Evolutionary conservation across 1,140 invertebrate species (phyloP).

Genomic region (Drosophila nigrodunni): DNA sequence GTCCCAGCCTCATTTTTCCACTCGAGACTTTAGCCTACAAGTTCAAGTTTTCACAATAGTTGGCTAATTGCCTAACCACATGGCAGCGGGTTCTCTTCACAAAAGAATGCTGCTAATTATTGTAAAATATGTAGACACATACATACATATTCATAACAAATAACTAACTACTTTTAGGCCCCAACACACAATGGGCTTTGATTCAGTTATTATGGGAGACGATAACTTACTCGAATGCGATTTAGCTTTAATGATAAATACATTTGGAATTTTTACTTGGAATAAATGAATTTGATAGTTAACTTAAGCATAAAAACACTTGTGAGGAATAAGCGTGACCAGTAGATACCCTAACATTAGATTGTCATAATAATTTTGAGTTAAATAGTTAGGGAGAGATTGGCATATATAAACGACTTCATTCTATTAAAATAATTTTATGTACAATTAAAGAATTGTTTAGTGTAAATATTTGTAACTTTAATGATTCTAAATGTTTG

Average conservation of each 20-base stretch:
- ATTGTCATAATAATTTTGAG: no score
- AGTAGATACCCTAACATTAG: neutral
- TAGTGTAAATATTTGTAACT: no score
- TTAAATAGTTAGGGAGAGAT: no score
- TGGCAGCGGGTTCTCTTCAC: neutral
- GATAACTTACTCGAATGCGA: neutral
- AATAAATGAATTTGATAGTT: neutral
- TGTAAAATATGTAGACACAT: neutral
- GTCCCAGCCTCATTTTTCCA: neutral
- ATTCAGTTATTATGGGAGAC: slow-evolving; percentile 9
- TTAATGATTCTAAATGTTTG: no score
- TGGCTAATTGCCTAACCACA: slow-evolving; percentile 36
- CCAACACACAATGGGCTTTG: slow-evolving; percentile 2
- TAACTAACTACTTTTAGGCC: neutral
- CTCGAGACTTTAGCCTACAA: neutral
- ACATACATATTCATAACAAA: slow-evolving; percentile 2
- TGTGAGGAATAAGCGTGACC: neutral
- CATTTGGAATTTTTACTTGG: neutral
- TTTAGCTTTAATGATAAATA: neutral
- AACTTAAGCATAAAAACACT: neutral
- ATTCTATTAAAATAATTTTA: no score
- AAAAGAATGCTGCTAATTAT: slow-evolving; percentile 14
- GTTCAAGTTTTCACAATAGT: slow-evolving; percentile 17
- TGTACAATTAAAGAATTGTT: no score
- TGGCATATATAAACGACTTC: no score